These are phyloP conservation scores for Alouatta palliata DNA, from an alignment of 2,113 vertebrate species.

Conservation along the genomic window DNA sequence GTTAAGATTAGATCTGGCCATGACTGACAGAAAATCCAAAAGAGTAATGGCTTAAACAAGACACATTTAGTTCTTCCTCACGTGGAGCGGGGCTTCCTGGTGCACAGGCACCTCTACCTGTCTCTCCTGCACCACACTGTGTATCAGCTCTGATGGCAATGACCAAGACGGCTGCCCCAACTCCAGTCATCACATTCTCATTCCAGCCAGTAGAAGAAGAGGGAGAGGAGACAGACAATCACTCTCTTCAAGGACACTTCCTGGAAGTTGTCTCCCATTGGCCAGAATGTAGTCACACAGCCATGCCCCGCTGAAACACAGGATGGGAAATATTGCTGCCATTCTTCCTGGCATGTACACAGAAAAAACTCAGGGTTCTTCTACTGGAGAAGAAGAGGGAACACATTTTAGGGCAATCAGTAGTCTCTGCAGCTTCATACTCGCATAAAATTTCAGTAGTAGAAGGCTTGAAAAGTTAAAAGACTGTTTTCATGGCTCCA, in stretches of 20 bases:
- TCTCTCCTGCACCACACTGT: background rate
- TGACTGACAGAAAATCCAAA: background rate
- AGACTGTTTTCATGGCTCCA: background rate
- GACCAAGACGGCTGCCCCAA: background rate
- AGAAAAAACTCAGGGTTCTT: background rate
- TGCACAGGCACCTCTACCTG: background rate
- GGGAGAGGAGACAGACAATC: accelerated
- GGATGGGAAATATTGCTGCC: background rate
- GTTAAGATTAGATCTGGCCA: background rate
- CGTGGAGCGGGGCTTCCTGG: accelerated
- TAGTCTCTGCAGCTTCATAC: too few relatives aligned
- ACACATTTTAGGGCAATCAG: too few relatives aligned
- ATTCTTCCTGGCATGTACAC: background rate
- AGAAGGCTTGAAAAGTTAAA: background rate
- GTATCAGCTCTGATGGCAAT: background rate
- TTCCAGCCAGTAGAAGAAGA: background rate
- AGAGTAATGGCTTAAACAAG: background rate
- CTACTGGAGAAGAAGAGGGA: background rate
- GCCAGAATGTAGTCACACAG: background rate
- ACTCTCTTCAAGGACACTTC: background rate
- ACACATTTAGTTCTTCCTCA: background rate
- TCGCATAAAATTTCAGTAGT: accelerated
- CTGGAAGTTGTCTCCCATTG: background rate
- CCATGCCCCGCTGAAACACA: too few relatives aligned
- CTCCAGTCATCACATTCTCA: background rate